Base-by-base conservation (phyloP, 2,797 vertebrate species). In the Lacerta bilineata region DNA sequence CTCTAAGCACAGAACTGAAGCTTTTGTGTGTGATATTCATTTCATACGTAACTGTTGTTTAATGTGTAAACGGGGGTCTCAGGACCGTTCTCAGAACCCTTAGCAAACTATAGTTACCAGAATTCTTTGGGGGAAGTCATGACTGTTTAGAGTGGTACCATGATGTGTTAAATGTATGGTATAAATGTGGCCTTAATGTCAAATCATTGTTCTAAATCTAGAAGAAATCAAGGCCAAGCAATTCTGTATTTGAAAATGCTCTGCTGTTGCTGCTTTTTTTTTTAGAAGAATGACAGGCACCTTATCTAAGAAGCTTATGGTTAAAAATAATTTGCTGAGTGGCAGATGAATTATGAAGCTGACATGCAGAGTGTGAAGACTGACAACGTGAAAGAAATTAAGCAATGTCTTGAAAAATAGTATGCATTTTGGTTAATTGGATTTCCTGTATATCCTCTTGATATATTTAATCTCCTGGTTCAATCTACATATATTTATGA, bases 371-470 rank as follows among this genome's bases (percentile, higher is more conserved):
- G 10, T 46, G 20, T 79, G 17, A 18, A 36, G n/a, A 86, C 36
- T 50, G 61, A 33, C 85, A 79, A 25, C 77, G 33, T 50, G 13
- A 79, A 86, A 79, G 64, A 86, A 79, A 86, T 79, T 86, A 79
- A 8, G 25, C 9, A 69, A n/a, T 36, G 6, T 29, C 71, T 75
- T 75, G 36, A 84, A 79, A 75, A 75, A 75, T 61, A 75, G 50
- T 46, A 15, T 78, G n/a, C 29, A 50, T 68, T 79, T n/a, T 86
- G 64, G 84, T 69, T 86, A 86, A 86, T 69, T 86, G 41, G 84
- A 87, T 87, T 87, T 59, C 17, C 43, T 69, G 25, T 59, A 80
- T 39, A 13, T 71, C 66, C 8, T 11, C 23, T 25, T 69, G 29
- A 86, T 36, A 69, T 68, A 29, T 84, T 87, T 72, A 80, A 15